Evolutionary conservation across 1,140 invertebrate genomes (phyloP).

Genomic region (Portunus trituberculatus): DNA sequence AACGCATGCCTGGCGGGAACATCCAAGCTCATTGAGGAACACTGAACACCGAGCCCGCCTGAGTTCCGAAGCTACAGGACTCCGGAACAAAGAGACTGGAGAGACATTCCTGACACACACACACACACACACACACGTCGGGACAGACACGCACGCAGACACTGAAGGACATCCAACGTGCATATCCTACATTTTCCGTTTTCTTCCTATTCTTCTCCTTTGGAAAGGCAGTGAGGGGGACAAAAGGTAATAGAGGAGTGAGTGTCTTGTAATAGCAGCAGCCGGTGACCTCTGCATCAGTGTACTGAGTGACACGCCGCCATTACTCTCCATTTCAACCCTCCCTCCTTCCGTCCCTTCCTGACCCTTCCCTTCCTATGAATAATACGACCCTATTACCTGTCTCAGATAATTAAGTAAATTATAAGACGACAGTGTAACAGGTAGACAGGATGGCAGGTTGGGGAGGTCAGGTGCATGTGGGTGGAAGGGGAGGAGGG

Average conservation of each 20-base stretch:
- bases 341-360: neutral
- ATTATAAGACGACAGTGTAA: slow-evolving; percentile 47
- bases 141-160: neutral
- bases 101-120: neutral
- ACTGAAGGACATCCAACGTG: neutral
- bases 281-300: neutral
- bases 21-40: too few species aligned
- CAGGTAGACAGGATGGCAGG: slow-evolving; percentile 29
- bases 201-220: neutral
- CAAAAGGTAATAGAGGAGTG: neutral
- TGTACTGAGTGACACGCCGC: neutral
- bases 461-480: neutral
- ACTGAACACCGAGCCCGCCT: neutral
- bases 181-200: too few species aligned
- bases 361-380: neutral
- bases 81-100: neutral
- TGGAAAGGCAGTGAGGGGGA: neutral
- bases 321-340: neutral
- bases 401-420: slow-evolving; percentile 31
- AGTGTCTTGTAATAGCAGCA: neutral
- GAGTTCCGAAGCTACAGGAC: neutral
- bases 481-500: neutral
- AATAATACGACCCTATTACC: slow-evolving; percentile 53
- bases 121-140: neutral
- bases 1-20: neutral